A percentile compares a stretch with the other conserved stretches of the same genome.
Evolutionary conservation across 2,888 invertebrate genomes (phyloP).

Genomic region (Napeogenes sylphis): DNA sequence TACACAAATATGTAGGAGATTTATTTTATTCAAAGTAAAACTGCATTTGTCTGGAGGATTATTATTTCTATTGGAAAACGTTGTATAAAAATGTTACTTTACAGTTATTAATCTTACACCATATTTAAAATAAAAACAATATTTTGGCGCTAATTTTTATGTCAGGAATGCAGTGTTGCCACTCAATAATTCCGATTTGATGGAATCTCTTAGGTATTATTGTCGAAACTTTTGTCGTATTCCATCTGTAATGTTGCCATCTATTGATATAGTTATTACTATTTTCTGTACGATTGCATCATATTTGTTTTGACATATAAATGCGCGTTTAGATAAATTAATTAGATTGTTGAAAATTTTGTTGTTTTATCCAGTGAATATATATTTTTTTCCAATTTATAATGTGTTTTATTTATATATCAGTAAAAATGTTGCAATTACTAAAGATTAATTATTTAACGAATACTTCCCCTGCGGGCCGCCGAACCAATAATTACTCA

Average conservation of each 20-base stretch:
- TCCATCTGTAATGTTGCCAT: conserved; percentile 36
- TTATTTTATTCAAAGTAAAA: too few species aligned
- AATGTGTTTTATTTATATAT: conserved; percentile 34
- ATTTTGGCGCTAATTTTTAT: conserved; percentile 25
- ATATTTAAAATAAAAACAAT: not conserved
- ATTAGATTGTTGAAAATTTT: conserved; percentile 53
- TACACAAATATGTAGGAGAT: too few species aligned
- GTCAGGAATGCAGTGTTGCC: conserved; percentile 30
- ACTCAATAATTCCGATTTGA: conserved; percentile 19
- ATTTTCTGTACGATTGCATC: conserved; percentile 15
- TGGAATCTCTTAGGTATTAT: conserved; percentile 42
- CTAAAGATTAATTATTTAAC: conserved; percentile 17
- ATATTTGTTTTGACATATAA: conserved; percentile 17
- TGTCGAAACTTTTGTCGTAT: conserved; percentile 38
- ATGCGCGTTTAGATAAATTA: conserved; percentile 37
- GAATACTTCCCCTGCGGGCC: conserved; percentile 46
- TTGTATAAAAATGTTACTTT: not conserved
- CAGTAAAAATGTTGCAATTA: not conserved
- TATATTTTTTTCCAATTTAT: conserved; percentile 57
- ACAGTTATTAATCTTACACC: not conserved
- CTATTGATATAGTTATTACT: conserved; percentile 23
- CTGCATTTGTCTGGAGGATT: not conserved
- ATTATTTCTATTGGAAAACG: not conserved
- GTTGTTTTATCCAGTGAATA: conserved; percentile 60
- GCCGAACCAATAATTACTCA: conserved; percentile 56